phyloP scores from a whole-genome alignment of 2,113 vertebrate species.

The Uria lomvia region DNA sequence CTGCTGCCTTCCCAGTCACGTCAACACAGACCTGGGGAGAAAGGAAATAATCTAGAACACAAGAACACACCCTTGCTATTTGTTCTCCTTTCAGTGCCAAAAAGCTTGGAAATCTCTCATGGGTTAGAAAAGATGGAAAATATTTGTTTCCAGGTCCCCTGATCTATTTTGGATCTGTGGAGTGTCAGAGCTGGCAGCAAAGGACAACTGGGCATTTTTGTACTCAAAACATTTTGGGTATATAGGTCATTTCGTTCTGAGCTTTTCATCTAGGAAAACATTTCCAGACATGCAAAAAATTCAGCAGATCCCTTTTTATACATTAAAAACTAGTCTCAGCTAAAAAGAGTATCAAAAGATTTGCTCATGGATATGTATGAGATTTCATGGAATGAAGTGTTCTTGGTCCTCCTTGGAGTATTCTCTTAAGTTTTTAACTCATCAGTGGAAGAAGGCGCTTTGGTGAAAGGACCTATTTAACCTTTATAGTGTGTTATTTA shows the following conservation, averaged over 20 bases:
- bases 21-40: background rate
- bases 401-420: background rate
- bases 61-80: background rate
- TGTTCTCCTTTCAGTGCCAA: background rate
- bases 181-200: background rate
- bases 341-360: background rate
- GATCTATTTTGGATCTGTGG: background rate
- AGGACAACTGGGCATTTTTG: background rate
- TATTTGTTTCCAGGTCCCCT: background rate
- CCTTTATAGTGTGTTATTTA: conserved; percentile 1
- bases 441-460: background rate
- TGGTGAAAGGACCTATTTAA: background rate
- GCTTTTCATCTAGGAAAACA: background rate
- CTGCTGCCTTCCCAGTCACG: background rate
- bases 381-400: background rate
- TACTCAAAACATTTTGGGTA: background rate
- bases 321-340: background rate
- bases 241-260: background rate
- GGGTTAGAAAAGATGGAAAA: background rate
- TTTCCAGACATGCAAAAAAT: background rate
- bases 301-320: background rate
- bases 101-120: background rate
- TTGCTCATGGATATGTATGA: background rate
- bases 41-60: background rate
- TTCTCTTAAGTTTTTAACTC: background rate